A percentile compares a stretch with the other conserved stretches of the same genome.
These are phyloP conservation scores for Ditylenchus weischeri DNA, from an alignment of 2,888 invertebrate species.

Conservation along the genomic window DNA sequence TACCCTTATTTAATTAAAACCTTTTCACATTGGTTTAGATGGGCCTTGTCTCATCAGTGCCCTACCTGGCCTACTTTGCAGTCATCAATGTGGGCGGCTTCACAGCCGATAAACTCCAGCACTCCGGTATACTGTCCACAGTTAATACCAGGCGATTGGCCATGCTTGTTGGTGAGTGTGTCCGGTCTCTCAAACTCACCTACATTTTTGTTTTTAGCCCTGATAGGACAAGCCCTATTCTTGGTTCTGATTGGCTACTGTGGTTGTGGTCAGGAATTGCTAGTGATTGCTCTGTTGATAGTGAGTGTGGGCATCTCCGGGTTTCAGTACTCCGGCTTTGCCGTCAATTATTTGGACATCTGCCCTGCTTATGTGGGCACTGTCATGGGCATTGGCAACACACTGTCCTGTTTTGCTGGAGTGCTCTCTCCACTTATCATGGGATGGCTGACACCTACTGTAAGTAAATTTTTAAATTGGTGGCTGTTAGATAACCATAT, in stretches of 20 bases:
- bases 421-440: conserved; percentile 54
- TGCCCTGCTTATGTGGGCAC: conserved; percentile 55
- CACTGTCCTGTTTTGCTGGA: conserved; percentile 58
- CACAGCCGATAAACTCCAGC: conserved; percentile 51
- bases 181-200: not conserved
- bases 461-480: conserved; percentile 20
- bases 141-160: conserved; percentile 56
- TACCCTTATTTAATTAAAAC: not conserved
- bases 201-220: conserved; percentile 41
- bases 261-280: conserved; percentile 56
- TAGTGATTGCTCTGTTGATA: conserved; percentile 49
- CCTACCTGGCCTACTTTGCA: conserved; percentile 57
- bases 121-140: conserved; percentile 45
- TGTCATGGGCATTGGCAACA: conserved; percentile 58
- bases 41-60: conserved; percentile 56
- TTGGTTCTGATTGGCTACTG: conserved; percentile 53
- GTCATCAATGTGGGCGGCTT: conserved; percentile 57
- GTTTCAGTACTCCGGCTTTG: conserved; percentile 56
- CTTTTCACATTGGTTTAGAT: conserved; percentile 47
- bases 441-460: conserved; percentile 49
- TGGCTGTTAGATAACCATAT: too few relatives aligned
- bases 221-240: conserved; percentile 56
- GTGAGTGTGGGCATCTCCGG: conserved; percentile 53
- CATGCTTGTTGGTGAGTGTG: conserved; percentile 51
- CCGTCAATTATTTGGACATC: conserved; percentile 59